These are phyloP conservation scores for Cerastis rubricosa DNA, from an alignment of 2,888 invertebrate species.

Conservation along the genomic window DNA sequence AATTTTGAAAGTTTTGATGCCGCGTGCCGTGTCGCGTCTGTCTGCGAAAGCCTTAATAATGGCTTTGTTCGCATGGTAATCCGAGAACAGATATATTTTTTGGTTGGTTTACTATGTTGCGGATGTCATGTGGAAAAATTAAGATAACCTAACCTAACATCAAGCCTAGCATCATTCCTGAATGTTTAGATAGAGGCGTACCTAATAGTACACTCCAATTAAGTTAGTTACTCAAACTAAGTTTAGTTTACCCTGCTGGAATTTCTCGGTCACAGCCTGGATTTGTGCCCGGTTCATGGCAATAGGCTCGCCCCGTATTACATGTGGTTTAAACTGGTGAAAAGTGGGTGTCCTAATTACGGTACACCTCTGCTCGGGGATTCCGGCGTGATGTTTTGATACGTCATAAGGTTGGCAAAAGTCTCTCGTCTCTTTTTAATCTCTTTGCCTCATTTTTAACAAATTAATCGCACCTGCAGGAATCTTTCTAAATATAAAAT, in stretches of 20 bases:
- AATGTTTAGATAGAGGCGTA: too few species aligned
- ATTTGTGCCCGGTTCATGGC: not conserved
- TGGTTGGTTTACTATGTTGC: not conserved
- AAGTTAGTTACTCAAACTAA: too few species aligned
- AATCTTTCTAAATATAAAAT: not conserved
- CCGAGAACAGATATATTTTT: constrained; percentile 16
- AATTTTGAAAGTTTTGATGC: too few species aligned
- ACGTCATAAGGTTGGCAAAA: not conserved
- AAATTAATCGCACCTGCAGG: not conserved
- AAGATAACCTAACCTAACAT: not conserved
- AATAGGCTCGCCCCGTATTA: not conserved
- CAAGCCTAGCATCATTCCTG: too few species aligned
- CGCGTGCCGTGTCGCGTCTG: too few species aligned
- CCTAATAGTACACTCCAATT: too few species aligned
- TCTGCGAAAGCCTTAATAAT: not conserved
- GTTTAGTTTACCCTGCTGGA: not conserved
- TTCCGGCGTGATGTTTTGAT: not conserved
- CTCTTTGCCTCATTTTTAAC: not conserved
- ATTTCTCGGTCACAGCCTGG: not conserved
- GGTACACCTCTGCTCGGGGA: not conserved
- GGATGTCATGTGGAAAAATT: not conserved
- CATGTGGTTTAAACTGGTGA: not conserved
- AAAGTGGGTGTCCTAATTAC: not conserved
- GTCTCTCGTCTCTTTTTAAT: not conserved
- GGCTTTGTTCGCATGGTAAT: constrained; percentile 39